Percentiles rank a stretch among this genome's conserved stretches.
Conservation (phyloP, 2,888 invertebrate genomes). For the Phoronis australis region DNA sequence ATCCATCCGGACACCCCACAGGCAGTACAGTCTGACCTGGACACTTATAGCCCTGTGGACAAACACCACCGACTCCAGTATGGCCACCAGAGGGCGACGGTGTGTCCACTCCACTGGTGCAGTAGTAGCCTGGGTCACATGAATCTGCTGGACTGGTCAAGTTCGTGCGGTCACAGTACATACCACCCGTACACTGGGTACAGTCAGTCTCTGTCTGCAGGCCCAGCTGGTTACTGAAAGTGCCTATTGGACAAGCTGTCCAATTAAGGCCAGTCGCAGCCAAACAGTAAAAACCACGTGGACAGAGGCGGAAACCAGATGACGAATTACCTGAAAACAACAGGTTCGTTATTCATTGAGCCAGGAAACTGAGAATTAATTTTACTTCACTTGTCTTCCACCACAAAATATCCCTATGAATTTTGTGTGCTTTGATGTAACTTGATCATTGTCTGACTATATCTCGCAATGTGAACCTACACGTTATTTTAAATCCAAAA, state of each 20-base stretch:
- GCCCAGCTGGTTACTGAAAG: conserved; percentile 40
- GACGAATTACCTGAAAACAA: conserved; percentile 30
- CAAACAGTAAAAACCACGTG: conserved; percentile 42
- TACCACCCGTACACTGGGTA: conserved; percentile 33
- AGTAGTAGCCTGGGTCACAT: conserved; percentile 43
- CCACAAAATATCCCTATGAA: too few relatives aligned
- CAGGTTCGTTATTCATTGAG: too few relatives aligned
- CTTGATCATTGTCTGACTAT: too few relatives aligned
- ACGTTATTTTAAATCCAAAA: not conserved
- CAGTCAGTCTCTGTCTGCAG: conserved; percentile 27
- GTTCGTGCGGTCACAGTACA: conserved; percentile 37
- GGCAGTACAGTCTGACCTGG: conserved; percentile 32
- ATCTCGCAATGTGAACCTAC: not conserved
- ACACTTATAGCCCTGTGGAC: conserved; percentile 40
- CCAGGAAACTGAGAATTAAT: too few relatives aligned
- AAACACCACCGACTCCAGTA: conserved; percentile 44
- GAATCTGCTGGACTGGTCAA: conserved; percentile 36
- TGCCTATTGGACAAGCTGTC: conserved; percentile 41
- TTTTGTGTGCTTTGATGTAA: too few relatives aligned
- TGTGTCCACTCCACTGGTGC: conserved; percentile 38
- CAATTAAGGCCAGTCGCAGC: conserved; percentile 42
- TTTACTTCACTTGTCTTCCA: too few relatives aligned
- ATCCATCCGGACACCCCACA: conserved; percentile 37
- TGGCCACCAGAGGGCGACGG: conserved; percentile 38
- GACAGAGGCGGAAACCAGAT: conserved; percentile 39